A percentile compares a stretch with the other conserved stretches of the same genome.
These are phyloP conservation scores for Schizotus pectinicornis DNA, from an alignment of 2,888 invertebrate genomes.

Conservation along the genomic window DNA sequence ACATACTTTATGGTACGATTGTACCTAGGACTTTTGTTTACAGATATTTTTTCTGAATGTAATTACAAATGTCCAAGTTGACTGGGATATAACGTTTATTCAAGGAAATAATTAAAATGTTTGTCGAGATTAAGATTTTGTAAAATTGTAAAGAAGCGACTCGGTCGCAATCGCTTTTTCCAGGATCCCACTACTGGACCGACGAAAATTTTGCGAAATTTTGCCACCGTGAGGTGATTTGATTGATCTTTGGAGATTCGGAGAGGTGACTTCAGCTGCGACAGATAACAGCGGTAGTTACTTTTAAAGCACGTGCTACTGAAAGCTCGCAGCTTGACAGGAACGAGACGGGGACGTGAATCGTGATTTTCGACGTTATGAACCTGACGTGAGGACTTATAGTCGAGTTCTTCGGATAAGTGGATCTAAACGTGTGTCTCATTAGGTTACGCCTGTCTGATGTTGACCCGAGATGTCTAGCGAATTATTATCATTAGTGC, in stretches of 20 bases:
- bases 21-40: too few relatives aligned
- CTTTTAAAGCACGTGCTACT: constrained; percentile 25
- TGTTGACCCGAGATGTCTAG: constrained; percentile 18
- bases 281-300: constrained; percentile 8
- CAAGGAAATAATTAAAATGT: too few relatives aligned
- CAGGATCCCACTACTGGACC: too few relatives aligned
- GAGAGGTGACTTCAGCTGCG: constrained; percentile 6
- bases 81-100: too few relatives aligned
- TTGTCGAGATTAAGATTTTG: too few relatives aligned
- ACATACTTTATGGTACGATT: too few relatives aligned
- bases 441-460: constrained; percentile 15
- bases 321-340: constrained; percentile 26
- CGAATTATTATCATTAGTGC: background rate
- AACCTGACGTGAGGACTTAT: constrained; percentile 1
- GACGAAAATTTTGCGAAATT: too few relatives aligned
- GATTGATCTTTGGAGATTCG: background rate
- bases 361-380: constrained; percentile 4
- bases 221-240: too few relatives aligned
- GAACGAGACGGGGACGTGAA: background rate
- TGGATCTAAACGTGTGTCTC: constrained; percentile 17
- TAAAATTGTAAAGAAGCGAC: too few relatives aligned
- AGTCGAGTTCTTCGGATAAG: constrained; percentile 8
- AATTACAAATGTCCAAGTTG: too few relatives aligned
- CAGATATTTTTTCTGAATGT: too few relatives aligned
- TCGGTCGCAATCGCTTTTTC: too few relatives aligned